Percentiles rank a stretch among this genome's conserved stretches.
Evolutionary conservation across 1,140 invertebrate genomes (phyloP).

Genomic region (Nasonia longicornis): DNA sequence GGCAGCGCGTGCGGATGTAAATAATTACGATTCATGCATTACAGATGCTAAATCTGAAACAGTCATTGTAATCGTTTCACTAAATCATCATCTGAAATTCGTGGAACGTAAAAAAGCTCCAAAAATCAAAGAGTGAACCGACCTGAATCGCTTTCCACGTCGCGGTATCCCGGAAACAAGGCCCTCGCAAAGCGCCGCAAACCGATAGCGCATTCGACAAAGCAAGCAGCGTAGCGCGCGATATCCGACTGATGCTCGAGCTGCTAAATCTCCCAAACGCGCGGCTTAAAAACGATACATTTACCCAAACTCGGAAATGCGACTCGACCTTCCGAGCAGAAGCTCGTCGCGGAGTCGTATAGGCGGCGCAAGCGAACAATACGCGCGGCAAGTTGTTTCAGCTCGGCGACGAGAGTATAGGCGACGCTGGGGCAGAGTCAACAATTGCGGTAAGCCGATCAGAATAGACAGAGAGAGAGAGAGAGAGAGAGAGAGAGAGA

Average conservation of each 20-base stretch:
- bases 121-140: no score
- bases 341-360: background rate
- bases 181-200: background rate
- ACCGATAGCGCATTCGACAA: background rate
- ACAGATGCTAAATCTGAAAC: no score
- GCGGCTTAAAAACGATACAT: background rate
- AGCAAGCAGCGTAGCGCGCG: background rate
- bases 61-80: no score
- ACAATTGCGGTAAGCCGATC: conserved; percentile 4
- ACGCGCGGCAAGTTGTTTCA: conserved; percentile 17
- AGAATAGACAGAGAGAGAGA: background rate
- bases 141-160: no score
- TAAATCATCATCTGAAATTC: no score
- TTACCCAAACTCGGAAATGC: background rate
- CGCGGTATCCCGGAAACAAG: no score
- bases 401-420: background rate
- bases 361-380: background rate
- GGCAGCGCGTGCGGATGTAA: no score
- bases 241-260: background rate
- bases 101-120: no score
- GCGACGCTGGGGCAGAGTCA: background rate
- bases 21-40: no score
- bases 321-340: background rate
- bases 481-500: no score
- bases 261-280: background rate